Conservation (phyloP, 2,113 vertebrate genomes). For the Lampris megalopsis region DNA sequence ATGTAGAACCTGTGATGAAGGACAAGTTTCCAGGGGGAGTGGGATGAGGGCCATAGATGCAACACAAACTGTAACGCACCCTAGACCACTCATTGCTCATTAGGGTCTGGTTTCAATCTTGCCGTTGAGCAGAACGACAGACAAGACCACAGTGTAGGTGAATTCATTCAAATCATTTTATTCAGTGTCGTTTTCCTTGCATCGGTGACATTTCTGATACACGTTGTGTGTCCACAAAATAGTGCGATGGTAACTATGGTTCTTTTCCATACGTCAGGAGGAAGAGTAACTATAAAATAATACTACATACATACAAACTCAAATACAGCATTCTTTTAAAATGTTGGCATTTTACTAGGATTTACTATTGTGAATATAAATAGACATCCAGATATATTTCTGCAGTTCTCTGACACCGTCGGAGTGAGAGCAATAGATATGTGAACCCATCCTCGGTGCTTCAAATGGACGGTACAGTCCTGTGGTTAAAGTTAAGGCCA, state of each 20-base stretch:
- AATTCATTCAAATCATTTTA: constrained; percentile 78
- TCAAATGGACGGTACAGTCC: constrained; percentile 61
- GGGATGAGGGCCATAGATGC: background rate
- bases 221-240: constrained; percentile 69
- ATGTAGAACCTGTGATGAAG: background rate
- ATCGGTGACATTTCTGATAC: constrained; percentile 56
- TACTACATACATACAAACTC: constrained; percentile 63
- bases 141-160: constrained; percentile 3
- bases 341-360: constrained; percentile 73
- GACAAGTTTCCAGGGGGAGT: no score
- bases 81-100: background rate
- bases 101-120: background rate
- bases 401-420: constrained; percentile 62
- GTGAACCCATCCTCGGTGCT: constrained; percentile 49
- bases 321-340: constrained; percentile 74
- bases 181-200: constrained; percentile 71
- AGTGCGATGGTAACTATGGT: constrained; percentile 38
- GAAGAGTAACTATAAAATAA: constrained; percentile 78
- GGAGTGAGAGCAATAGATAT: constrained; percentile 38
- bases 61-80: background rate
- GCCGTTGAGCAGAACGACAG: background rate
- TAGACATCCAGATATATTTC: constrained; percentile 72
- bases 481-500: constrained; percentile 76
- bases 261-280: constrained; percentile 51
- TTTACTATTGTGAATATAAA: constrained; percentile 76